Conservation (phyloP, 1,140 invertebrate genomes). For the Papilio aristodemus region DNA sequence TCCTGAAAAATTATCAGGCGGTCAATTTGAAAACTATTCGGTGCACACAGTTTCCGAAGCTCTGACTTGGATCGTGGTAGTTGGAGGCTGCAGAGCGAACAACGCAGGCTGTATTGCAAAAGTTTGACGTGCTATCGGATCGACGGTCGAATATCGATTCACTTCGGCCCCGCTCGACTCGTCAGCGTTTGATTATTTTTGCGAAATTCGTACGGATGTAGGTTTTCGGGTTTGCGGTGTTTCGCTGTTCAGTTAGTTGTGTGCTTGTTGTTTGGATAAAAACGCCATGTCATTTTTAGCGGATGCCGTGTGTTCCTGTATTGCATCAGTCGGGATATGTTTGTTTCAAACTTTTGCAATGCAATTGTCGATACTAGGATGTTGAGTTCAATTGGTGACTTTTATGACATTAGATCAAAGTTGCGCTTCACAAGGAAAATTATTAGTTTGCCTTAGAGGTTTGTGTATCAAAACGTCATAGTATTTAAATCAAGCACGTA, state of each 20-base stretch:
- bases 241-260: conserved; percentile 64
- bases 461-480: no score
- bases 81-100: conserved; percentile 1
- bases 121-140: conserved; percentile 60
- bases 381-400: background rate
- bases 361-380: background rate
- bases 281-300: conserved; percentile 49
- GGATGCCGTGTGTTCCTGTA: background rate
- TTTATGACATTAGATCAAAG: background rate
- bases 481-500: no score
- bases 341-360: background rate
- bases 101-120: conserved; percentile 57
- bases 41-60: conserved; percentile 12
- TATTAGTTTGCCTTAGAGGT: no score
- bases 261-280: conserved; percentile 59
- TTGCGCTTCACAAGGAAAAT: background rate
- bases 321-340: background rate
- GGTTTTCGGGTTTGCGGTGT: conserved; percentile 76
- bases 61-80: conserved; percentile 17
- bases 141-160: conserved; percentile 61
- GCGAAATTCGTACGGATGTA: conserved; percentile 66
- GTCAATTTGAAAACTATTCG: conserved; percentile 16
- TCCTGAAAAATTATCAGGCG: conserved; percentile 8
- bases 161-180: conserved; percentile 54
- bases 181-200: conserved; percentile 64